Evolutionary conservation across 1,140 invertebrate species (phyloP).

Genomic region (Trichonephila clavipes): DNA sequence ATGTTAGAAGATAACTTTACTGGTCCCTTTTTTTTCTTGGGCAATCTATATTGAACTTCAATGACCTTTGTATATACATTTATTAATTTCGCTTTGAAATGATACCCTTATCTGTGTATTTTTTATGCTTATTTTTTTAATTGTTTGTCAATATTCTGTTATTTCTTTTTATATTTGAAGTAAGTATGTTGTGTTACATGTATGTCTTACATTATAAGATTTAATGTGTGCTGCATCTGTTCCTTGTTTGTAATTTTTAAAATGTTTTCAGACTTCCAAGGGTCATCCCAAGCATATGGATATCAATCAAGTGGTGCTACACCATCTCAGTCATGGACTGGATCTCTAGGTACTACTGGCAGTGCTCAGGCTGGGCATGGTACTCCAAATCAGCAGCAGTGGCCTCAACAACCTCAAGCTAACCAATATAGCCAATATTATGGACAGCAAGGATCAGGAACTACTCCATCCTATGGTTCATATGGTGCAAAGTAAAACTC

Average conservation of each 20-base stretch:
- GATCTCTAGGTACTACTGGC: not conserved
- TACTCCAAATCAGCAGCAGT: conserved; percentile 37
- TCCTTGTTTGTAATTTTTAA: not conserved
- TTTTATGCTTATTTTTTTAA: no score
- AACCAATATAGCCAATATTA: conserved; percentile 59
- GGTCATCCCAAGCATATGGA: conserved; percentile 26
- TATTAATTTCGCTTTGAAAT: no score
- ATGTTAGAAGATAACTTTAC: no score
- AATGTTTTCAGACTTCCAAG: conserved; percentile 26
- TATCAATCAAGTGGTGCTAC: conserved; percentile 17
- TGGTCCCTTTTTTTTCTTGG: no score
- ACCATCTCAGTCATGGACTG: not conserved
- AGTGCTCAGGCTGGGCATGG: not conserved
- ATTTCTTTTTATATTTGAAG: no score
- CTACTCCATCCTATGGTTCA: not conserved
- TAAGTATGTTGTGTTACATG: not conserved
- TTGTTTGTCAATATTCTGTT: not conserved
- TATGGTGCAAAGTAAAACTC: conserved; percentile 26
- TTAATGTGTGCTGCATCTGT: not conserved
- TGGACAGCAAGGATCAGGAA: conserved; percentile 16
- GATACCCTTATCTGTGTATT: no score
- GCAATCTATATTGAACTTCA: no score
- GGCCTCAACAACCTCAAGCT: conserved; percentile 51
- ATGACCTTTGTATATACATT: no score
- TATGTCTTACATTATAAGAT: no score